Base-by-base conservation (phyloP, 2,797 vertebrate genomes). In the Pelobates cultripes region DNA sequence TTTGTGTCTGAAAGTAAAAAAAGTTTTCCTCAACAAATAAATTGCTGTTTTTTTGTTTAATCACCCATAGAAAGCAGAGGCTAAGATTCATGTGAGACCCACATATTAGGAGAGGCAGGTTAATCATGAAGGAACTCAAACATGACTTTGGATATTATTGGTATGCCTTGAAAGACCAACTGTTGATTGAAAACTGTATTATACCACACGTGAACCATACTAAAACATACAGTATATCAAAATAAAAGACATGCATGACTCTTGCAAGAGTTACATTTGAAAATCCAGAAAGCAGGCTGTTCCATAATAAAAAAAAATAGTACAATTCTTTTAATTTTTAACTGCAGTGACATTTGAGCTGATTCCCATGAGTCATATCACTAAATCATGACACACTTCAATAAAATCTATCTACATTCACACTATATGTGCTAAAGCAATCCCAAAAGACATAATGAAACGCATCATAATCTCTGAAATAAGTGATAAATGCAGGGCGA, bases 371-470 rank as follows among this genome's bases (percentile, higher is more conserved):
- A 15, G 61, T 64, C 61, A 64, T 64, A 64, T 64, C 61, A 64
- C n/a, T 64, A 17, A 64, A 64, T 64, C 61, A 64, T 64, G 61
- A 40, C 61, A 64, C n/a, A 64, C 61, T 64, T 64, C n/a, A 40
- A 40, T 64, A 64, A 17, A 17, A 64, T 64, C 17, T 17, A 15
- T 64, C 4, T 40, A 64, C 5, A n/a, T 15, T 47, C 45, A 47
- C 9, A 47, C 61, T n/a, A 40, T 64, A 64, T 64, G 61, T 40
- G 61, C 61, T 40, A 17, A n/a, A 17, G 17, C n/a, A 64, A 64
- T 64, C 61, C 61, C 61, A 64, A 64, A 64, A 64, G 61, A n/a
- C n/a, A 64, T 64, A 17, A 17, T 40, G 13, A 64, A 40, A 64
- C 17, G 61, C 28, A 64, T 64, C 61, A 64, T 4, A 64, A 64